Base-by-base conservation (phyloP, 2,113 vertebrate genomes). In the Craseonycteris thonglongyai region DNA sequence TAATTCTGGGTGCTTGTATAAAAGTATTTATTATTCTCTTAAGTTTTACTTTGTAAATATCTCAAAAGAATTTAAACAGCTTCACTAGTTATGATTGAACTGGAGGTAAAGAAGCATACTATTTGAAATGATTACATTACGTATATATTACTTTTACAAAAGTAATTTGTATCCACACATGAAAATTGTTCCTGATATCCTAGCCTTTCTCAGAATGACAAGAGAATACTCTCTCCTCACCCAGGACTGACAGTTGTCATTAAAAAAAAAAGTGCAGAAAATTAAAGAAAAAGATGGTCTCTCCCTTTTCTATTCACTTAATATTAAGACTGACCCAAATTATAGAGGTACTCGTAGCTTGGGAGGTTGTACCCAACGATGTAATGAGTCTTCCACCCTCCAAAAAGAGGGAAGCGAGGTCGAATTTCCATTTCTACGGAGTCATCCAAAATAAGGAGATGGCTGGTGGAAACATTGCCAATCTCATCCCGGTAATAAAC, bases 381-480 rank as follows among this genome's bases (percentile, higher is more conserved):
- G 93, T 99, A 99, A 95, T 99, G 99, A 3, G 99, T 99, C 98
- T 99, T 99, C 99, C 99, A 99, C 22, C 99, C 99, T 13, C 99
- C 99, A 74, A 99, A 99, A 42, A 99, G 98, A 0, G 99, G 99
- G 94, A 99, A 99, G 22, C 99, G 99, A 26, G 99, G 99, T 40
- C 99, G 98, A 96, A 99, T 99, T 96, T 99, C 99, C 98, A 99
- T 99, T 98, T 99, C 99, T 33, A 99, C 99, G 0, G 99, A 99
- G 97, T 99, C 99, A 71, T 99, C 99, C 96, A 99, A 97, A 78
- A 99, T 96, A 74, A 99, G 99, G 84, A 99, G 98, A 95, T 99
- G 99, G 96, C 99, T 99, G 96, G 99, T 99, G 94, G 99, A 99
- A 96, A 99, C 99, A 96, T 99, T 99, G 33, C 99, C 99, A 0